phyloP scores from a whole-genome alignment of 2,888 invertebrate species.

The Sesia apiformis region DNA sequence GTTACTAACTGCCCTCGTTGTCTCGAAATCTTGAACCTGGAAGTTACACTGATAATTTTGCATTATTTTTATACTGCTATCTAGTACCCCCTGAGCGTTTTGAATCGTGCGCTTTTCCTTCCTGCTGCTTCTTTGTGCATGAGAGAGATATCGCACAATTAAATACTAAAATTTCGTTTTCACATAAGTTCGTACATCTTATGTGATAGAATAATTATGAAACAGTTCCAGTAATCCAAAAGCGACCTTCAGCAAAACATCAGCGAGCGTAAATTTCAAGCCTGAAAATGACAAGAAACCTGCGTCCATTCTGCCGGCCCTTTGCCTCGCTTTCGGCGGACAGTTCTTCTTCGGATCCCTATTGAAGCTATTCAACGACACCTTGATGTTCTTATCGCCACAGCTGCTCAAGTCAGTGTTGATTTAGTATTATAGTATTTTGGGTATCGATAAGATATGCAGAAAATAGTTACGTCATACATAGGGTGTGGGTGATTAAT shows the following conservation, averaged over 20 bases:
- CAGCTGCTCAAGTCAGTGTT: slow-evolving; percentile 85
- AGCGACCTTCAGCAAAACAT: slow-evolving; percentile 80
- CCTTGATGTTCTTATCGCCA: slow-evolving; percentile 92
- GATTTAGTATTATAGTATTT: neutral
- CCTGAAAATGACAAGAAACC: slow-evolving; percentile 78
- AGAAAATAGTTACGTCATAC: too few species aligned
- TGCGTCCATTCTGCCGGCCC: slow-evolving; percentile 88
- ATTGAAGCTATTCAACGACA: slow-evolving; percentile 87
- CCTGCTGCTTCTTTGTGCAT: too few species aligned
- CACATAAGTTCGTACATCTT: too few species aligned
- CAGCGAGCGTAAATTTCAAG: slow-evolving; percentile 84
- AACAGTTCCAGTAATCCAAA: slow-evolving; percentile 56
- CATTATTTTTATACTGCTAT: too few species aligned
- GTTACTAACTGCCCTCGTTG: too few species aligned
- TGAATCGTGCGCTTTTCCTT: too few species aligned
- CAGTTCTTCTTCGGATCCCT: slow-evolving; percentile 90
- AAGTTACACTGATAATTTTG: too few species aligned
- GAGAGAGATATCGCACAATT: neutral
- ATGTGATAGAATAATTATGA: too few species aligned
- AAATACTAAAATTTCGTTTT: neutral
- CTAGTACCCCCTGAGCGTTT: too few species aligned
- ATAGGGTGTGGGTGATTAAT: too few species aligned
- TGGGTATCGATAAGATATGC: too few species aligned
- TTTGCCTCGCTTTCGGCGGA: slow-evolving; percentile 90
- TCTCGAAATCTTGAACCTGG: too few species aligned